phyloP scores from a whole-genome alignment of 1,140 invertebrate species.

The Rhynchophorus ferrugineus region DNA sequence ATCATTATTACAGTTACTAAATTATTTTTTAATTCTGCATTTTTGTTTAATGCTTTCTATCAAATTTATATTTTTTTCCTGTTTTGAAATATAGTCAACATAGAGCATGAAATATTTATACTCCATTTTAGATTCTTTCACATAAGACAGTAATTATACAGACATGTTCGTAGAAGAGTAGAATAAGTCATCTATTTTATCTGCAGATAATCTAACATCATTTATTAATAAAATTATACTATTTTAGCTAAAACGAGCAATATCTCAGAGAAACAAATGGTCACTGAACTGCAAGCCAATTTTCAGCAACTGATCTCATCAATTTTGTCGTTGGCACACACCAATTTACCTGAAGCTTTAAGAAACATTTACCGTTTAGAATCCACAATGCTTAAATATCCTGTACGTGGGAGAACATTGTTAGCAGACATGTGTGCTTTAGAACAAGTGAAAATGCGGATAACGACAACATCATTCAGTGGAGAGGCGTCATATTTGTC shows the following conservation, averaged over 20 bases:
- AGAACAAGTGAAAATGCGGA: slow-evolving; percentile 15
- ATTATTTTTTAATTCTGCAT: too few species aligned
- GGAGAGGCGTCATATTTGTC: slow-evolving; percentile 3
- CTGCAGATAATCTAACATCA: too few species aligned
- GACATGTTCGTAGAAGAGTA: too few species aligned
- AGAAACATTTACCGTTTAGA: slow-evolving; percentile 26
- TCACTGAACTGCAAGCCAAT: slow-evolving; percentile 22
- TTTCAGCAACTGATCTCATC: slow-evolving; percentile 22
- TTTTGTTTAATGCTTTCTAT: too few species aligned
- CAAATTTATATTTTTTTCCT: too few species aligned
- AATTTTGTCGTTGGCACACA: slow-evolving; percentile 20
- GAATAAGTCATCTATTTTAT: too few species aligned
- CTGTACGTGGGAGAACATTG: slow-evolving; percentile 26
- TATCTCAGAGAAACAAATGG: slow-evolving; percentile 16
- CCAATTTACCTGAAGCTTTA: slow-evolving; percentile 17
- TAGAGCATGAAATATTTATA: too few species aligned
- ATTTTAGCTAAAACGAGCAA: slow-evolving; percentile 2
- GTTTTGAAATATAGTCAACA: too few species aligned
- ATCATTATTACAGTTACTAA: too few species aligned
- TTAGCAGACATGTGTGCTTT: slow-evolving; percentile 10
- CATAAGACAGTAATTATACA: too few species aligned
- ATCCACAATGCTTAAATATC: slow-evolving; percentile 23
- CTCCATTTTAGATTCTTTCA: too few species aligned
- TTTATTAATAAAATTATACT: too few species aligned
- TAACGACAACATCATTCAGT: slow-evolving; percentile 2